These are phyloP conservation scores for Amphipyra berbera DNA, from an alignment of 2,888 invertebrate genomes.

Conservation along the genomic window DNA sequence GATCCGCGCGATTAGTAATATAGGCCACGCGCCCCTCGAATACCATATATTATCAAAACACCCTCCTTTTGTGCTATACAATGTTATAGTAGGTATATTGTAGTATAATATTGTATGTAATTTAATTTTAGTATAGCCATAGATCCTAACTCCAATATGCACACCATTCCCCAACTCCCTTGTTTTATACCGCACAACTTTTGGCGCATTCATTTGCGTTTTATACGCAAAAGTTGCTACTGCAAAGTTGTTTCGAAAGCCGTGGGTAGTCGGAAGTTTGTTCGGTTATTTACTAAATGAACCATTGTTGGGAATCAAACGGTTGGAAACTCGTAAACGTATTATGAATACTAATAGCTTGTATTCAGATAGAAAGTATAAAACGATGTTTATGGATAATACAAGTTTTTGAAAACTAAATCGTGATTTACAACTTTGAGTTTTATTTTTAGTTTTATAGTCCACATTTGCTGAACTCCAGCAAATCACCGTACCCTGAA, in stretches of 20 bases:
- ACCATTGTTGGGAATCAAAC: slow-evolving; percentile 50
- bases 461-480: too few species aligned
- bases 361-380: slow-evolving; percentile 6
- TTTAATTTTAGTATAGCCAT: slow-evolving; percentile 7
- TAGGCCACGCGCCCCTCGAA: too few species aligned
- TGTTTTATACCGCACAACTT: slow-evolving; percentile 36
- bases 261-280: slow-evolving; percentile 32
- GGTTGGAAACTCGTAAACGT: slow-evolving; percentile 33
- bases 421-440: too few species aligned
- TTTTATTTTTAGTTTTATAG: too few species aligned
- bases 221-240: slow-evolving; percentile 44
- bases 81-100: too few species aligned
- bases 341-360: slow-evolving; percentile 28
- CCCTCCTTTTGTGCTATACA: too few species aligned
- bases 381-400: too few species aligned
- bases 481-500: too few species aligned
- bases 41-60: too few species aligned
- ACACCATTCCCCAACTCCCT: slow-evolving; percentile 9
- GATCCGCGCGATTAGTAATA: too few species aligned
- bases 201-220: slow-evolving; percentile 47
- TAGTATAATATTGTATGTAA: background rate
- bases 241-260: slow-evolving; percentile 31
- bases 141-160: slow-evolving; percentile 12
- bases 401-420: too few species aligned
- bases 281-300: slow-evolving; percentile 39